Base-by-base conservation (phyloP, 2,113 vertebrate species). In the Phodopus roborovskii region DNA sequence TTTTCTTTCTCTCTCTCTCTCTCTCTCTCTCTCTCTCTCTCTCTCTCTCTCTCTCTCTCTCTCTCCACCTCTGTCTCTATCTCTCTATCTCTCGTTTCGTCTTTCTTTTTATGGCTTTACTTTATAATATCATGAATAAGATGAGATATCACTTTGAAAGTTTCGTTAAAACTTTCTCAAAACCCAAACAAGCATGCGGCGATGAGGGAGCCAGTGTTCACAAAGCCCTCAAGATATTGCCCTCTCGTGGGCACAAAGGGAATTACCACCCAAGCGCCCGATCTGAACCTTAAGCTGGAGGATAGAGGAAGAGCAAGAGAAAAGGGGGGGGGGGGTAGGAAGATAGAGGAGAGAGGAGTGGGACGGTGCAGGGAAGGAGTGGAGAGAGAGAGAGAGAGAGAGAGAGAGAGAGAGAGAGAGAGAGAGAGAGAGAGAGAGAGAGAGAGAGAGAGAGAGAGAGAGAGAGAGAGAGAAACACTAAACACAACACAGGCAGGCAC, bases 201-300 rank as follows among this genome's bases (percentile, higher is more conserved):
- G 95, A 88, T 98, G 97, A 88, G 93, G 96, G 89, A 96, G 6
- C 1, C 68, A 2, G 89, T 77, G 79, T 1, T 95, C n/a, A 97
- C 97, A 93, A 96, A 90, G 94, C 97, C 79, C 98, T 70, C 36
- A 10, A 98, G 98, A 99, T 97, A 98, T 98, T 99, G 99, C 99
- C 99, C 98, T 99, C 98, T 19, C 97, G 99, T 99, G 99, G 99
- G 98, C 98, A 97, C 48, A 95, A 3, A 70, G 92, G 94, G 97
- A 98, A 99, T 96, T 97, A 93, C 99, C 95, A 11, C 96, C 98
- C 91, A 83, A 96, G 71, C 26, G 94, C 91, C 94, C 97, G 15
- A 50, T 97, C 91, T 86, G 97, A 96, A n/a, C 64, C 88, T 60
- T 91, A 68, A 28, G 79, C 87, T 66, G n/a, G 11, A 15, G 85